Evolutionary conservation across 2,888 invertebrate genomes (phyloP), one percentile per base, ranked within the genome.

Genomic region (Plutella xylostella): DNA sequence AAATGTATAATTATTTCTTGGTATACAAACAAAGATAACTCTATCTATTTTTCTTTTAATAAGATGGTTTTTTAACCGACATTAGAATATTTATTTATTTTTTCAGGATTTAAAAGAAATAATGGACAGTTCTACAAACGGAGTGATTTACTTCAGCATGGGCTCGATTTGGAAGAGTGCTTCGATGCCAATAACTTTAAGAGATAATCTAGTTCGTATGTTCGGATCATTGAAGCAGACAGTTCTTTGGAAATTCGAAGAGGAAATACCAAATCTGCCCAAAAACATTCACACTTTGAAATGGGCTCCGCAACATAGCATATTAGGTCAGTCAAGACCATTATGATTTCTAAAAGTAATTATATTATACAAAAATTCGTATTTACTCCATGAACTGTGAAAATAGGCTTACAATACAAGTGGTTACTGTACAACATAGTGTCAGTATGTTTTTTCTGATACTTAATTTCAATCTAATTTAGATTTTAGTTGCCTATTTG

Each of bases 261-360:
- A 65, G 4, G 51, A 68, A 0, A 43, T 83, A 1, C 54, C 64
- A 0, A 65, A 61, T 1, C 52, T 76, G 14, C 80, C 85, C 0
- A 59, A 64, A 43, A 84, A 85, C 42, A 67, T 87, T 0, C 73
- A 79, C 43, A 58, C 82, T 2, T 58, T 65, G 15, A 56, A 75
- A 1, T 87, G 87, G 87, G 60, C 85, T 55, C 86, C 86, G 0
- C 87, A 87, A 50, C 59, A 77, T 7, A 82, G 85, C 51, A 66
- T 87, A 30, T 59, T 87, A 12, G 78, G 86, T 86, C 51, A 39
- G 37, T 22, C 33, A 35, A n/a, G n/a, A n/a, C n/a, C n/a, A n/a
- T n/a, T n/a, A n/a, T n/a, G n/a, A n/a, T n/a, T n/a, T n/a, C n/a
- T n/a, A n/a, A n/a, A n/a, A n/a, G n/a, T n/a, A n/a, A n/a, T n/a